Conservation (phyloP, 2,888 invertebrate genomes). For the Cephonodes hylas region DNA sequence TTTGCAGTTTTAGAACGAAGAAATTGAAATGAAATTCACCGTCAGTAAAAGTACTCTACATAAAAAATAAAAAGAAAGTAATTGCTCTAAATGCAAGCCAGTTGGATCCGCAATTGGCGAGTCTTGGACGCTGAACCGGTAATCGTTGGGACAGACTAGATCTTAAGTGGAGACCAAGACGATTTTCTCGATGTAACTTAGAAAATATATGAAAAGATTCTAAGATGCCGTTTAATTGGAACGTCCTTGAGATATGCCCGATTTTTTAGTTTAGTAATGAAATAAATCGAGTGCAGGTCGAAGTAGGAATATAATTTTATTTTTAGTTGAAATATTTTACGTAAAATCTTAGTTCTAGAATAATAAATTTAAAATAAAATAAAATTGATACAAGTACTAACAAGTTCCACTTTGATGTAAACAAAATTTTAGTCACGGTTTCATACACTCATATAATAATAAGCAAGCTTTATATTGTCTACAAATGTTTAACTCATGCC, state of each 20-base stretch:
- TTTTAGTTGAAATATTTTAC: no score
- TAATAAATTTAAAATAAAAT: no score
- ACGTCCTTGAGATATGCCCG: not conserved
- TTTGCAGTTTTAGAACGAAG: not conserved
- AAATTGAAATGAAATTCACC: not conserved
- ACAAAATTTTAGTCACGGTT: not conserved
- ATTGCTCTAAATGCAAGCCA: not conserved
- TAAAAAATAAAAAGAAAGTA: not conserved
- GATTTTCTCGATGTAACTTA: not conserved
- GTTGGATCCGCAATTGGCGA: not conserved
- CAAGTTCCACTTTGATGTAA: not conserved
- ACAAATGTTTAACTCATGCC: not conserved
- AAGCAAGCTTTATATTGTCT: no score
- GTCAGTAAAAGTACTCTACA: not conserved
- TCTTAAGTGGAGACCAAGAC: slow-evolving; percentile 2
- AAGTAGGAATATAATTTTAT: no score
- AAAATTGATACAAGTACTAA: no score
- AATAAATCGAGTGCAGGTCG: not conserved
- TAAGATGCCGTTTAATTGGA: not conserved
- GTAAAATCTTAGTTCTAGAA: no score
- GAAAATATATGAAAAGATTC: not conserved
- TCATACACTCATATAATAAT: not conserved
- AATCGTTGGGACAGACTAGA: slow-evolving; percentile 1
- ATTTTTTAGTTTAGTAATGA: not conserved
- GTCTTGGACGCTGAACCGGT: not conserved